Evolutionary conservation across 2,113 vertebrate genomes (phyloP).

Genomic region (Eulemur macaco): DNA sequence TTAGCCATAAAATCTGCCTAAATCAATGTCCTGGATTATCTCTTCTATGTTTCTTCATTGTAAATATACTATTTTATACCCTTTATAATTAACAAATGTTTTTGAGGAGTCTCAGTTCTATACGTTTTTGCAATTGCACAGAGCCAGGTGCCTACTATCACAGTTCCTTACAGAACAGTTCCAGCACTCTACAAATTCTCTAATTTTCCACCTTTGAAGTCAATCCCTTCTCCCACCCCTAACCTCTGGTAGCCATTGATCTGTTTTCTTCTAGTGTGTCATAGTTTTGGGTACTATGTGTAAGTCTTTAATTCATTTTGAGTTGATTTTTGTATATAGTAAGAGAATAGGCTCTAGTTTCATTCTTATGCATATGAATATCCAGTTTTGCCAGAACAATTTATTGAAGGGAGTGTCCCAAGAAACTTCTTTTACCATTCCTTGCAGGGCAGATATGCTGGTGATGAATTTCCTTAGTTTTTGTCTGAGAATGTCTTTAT

Average conservation of each 20-base stretch:
- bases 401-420: background rate
- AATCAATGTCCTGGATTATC: background rate
- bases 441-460: background rate
- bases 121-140: background rate
- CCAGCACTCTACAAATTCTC: background rate
- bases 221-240: background rate
- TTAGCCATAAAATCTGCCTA: background rate
- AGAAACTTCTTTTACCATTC: background rate
- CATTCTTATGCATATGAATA: background rate
- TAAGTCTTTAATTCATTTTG: background rate
- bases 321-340: background rate
- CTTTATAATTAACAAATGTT: background rate
- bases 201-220: background rate
- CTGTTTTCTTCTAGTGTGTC: background rate
- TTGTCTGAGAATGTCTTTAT: background rate
- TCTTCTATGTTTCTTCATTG: background rate
- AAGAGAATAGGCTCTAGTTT: background rate
- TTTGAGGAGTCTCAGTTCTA: background rate
- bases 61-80: background rate
- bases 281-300: background rate
- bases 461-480: background rate
- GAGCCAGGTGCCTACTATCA: background rate
- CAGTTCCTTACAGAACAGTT: background rate
- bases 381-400: background rate
- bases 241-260: background rate